Evolutionary conservation across 2,888 invertebrate species (phyloP).

Genomic region (Drosophila pseudotakahashii): DNA sequence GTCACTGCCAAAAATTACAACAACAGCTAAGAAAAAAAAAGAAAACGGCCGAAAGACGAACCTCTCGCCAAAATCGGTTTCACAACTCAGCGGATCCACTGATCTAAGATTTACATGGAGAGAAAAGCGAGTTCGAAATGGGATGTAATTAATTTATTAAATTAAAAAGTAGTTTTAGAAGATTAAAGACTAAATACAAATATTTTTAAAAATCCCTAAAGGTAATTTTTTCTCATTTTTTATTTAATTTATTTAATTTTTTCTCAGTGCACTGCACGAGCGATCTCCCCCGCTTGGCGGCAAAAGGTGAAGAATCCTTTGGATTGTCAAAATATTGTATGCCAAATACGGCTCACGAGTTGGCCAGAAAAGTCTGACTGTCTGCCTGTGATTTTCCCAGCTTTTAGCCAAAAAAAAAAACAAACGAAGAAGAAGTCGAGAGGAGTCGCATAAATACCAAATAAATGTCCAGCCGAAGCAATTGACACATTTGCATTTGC

Average conservation of each 20-base stretch:
- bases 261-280: slow-evolving; percentile 27
- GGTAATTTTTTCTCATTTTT: too few species aligned
- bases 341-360: slow-evolving; percentile 76
- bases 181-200: too few species aligned
- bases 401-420: slow-evolving; percentile 54
- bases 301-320: slow-evolving; percentile 72
- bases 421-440: slow-evolving; percentile 56
- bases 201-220: too few species aligned
- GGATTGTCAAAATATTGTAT: slow-evolving; percentile 80
- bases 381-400: slow-evolving; percentile 24
- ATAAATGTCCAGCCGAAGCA: slow-evolving; percentile 77
- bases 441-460: slow-evolving; percentile 56
- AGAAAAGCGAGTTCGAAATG: background rate
- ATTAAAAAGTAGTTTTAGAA: too few species aligned
- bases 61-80: slow-evolving; percentile 49
- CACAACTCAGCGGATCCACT: slow-evolving; percentile 10
- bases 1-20: slow-evolving; percentile 66
- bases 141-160: too few species aligned
- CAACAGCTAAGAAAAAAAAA: background rate
- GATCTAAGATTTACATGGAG: background rate
- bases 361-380: slow-evolving; percentile 28
- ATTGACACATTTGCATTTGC: slow-evolving; percentile 79
- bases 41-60: slow-evolving; percentile 23
- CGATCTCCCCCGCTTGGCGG: slow-evolving; percentile 51
- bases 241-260: too few species aligned